Base-by-base conservation (phyloP, 2,113 vertebrate genomes). In the Prunella fulvescens region DNA sequence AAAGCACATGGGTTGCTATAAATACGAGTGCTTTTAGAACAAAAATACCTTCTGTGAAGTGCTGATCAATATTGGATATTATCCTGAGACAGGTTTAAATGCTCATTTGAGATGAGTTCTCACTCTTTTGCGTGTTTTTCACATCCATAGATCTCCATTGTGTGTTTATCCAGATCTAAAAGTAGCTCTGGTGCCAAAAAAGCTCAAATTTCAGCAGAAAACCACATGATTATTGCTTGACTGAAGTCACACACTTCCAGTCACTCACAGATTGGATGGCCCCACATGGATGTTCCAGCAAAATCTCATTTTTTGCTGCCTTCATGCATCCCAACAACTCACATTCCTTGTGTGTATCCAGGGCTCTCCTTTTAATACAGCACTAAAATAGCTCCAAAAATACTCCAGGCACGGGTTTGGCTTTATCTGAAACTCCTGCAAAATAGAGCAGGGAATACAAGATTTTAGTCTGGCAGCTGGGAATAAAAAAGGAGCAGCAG, bases 1-100 rank as follows among this genome's bases (percentile, higher is more conserved):
- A 78, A 92, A 86, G 79, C 86, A 90, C 60, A 90, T 58, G 48
- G 73, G 8, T 86, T 96, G 69, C 90, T 94, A 88, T 92, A 96
- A 95, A 87, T 94, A 74, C 15, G 12, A 53, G 18, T 25, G 31
- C 44, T 87, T 84, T 35, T 25, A 20, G 22, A 80, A 72, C 66
- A 77, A 62, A 86, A 95, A 78, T 82, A 72, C 47, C 71, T 90
- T 83, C 79, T 93, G 51, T 56, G 51, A 51, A 80, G 51, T 67
- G 67, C 56, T 86, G 83, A 88, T 93, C 81, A 51, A 42, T 95
- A 80, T 51, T 45, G 4, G 79, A 15, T 90, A 45, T 70, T 93
- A 73, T 67, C 67, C 58, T 50, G 66, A 78, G 64, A 39, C 20
- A 85, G 67, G 66, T 80, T 92, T 69, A 88, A 86, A 83, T 66